These are phyloP conservation scores for Andricus grossulariae DNA, from an alignment of 1,140 invertebrate species.

Conservation along the genomic window DNA sequence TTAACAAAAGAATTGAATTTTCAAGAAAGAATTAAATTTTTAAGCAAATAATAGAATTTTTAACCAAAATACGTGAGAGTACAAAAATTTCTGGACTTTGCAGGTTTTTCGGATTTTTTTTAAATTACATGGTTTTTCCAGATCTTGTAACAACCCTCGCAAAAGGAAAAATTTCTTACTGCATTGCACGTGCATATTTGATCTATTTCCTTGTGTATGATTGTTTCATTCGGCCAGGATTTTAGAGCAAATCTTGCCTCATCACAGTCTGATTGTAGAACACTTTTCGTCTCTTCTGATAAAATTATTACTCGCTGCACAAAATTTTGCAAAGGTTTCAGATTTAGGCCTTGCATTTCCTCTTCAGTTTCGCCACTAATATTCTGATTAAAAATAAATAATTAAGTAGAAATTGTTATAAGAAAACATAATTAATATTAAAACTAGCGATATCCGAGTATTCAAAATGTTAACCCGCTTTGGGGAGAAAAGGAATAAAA, in stretches of 20 bases:
- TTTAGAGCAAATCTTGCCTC: slow-evolving; percentile 66
- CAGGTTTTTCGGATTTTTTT: too few relatives aligned
- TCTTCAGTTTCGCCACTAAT: neutral
- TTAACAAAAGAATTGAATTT: too few relatives aligned
- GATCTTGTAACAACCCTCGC: too few relatives aligned
- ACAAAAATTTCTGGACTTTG: too few relatives aligned
- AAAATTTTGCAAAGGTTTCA: slow-evolving; percentile 58
- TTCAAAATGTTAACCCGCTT: slow-evolving; percentile 59
- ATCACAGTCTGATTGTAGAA: slow-evolving; percentile 62
- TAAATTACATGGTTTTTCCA: too few relatives aligned
- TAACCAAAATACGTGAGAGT: too few relatives aligned
- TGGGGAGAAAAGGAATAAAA: neutral
- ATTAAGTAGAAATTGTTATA: slow-evolving; percentile 37
- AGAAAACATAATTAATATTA: slow-evolving; percentile 40
- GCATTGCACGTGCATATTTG: slow-evolving; percentile 62
- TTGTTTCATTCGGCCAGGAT: slow-evolving; percentile 63
- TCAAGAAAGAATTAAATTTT: too few relatives aligned
- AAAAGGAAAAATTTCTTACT: slow-evolving; percentile 56
- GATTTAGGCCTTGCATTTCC: slow-evolving; percentile 40
- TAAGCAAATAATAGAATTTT: too few relatives aligned
- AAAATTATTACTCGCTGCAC: slow-evolving; percentile 50
- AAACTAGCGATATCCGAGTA: slow-evolving; percentile 18
- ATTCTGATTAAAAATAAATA: slow-evolving; percentile 19
- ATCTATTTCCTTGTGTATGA: slow-evolving; percentile 50
- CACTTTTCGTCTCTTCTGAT: slow-evolving; percentile 61